phyloP scores from a whole-genome alignment of 2,113 vertebrate genomes.

The Paramormyrops kingsleyae region DNA sequence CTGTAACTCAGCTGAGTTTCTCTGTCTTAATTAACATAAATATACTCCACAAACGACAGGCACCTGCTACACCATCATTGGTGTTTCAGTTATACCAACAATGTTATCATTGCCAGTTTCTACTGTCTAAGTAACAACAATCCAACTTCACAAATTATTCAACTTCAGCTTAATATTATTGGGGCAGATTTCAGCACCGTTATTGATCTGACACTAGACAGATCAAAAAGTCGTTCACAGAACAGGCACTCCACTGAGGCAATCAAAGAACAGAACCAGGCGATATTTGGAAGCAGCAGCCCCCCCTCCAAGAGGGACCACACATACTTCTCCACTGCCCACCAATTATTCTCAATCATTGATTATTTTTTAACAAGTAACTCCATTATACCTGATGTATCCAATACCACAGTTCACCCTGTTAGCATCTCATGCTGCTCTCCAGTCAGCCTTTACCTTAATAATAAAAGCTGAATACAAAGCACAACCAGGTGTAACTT shows the following conservation, averaged over 20 bases:
- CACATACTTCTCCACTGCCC: not conserved
- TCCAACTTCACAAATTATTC: not conserved
- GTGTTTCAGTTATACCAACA: not conserved
- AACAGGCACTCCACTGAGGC: not conserved
- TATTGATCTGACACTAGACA: not conserved
- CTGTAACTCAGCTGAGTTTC: not conserved
- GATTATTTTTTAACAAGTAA: conserved; percentile 1
- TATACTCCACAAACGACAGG: not conserved
- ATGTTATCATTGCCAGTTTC: not conserved
- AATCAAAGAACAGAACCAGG: not conserved
- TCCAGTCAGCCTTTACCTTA: not conserved
- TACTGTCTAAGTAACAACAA: not conserved
- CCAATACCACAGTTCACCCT: not conserved
- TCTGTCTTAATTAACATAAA: not conserved
- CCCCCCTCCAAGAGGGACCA: not conserved
- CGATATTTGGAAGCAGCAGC: not conserved
- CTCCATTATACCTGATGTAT: not conserved
- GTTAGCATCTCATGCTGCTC: not conserved
- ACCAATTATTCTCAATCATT: not conserved
- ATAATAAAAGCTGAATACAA: not conserved
- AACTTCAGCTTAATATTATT: not conserved
- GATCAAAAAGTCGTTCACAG: not conserved
- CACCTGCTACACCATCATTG: not conserved
- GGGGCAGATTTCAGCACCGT: not conserved
- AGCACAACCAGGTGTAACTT: not conserved